These are phyloP conservation scores for Pica pica DNA, from an alignment of 2,113 vertebrate species.

Conservation along the genomic window DNA sequence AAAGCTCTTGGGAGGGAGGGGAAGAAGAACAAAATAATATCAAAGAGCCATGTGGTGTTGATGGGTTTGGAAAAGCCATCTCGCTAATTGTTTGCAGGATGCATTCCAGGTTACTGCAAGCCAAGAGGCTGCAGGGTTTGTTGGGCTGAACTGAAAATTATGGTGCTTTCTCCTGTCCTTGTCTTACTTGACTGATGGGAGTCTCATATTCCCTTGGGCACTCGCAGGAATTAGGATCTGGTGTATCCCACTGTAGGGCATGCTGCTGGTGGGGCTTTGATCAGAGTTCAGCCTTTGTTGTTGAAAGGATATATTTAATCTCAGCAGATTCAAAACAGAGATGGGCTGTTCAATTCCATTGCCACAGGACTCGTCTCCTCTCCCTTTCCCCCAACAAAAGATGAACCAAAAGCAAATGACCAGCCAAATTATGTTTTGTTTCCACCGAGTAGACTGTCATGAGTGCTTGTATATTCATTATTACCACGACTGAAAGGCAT, in stretches of 20 bases:
- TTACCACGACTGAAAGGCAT: background rate
- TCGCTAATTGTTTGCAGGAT: constrained; percentile 44
- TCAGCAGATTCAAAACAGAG: constrained; percentile 24
- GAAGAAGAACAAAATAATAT: constrained; percentile 10
- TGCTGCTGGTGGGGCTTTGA: constrained; percentile 51
- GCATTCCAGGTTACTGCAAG: constrained; percentile 28
- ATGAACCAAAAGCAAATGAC: constrained; percentile 21
- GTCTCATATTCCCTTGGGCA: background rate
- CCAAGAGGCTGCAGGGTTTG: constrained; percentile 33
- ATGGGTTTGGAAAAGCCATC: constrained; percentile 13
- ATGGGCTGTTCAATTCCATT: constrained; percentile 7
- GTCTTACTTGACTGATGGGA: constrained; percentile 26
- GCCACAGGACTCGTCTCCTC: constrained; percentile 31
- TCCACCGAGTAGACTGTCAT: background rate
- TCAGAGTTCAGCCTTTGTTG: constrained; percentile 51
- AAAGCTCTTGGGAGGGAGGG: background rate
- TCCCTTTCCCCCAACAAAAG: background rate
- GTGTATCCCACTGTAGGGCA: background rate
- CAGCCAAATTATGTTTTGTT: constrained; percentile 33
- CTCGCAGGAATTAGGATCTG: background rate
- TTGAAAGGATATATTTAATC: constrained; percentile 60
- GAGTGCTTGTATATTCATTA: background rate
- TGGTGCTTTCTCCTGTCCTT: background rate
- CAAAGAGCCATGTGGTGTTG: background rate
- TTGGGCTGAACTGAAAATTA: constrained; percentile 27